Base-by-base conservation (phyloP, 2,888 invertebrate genomes). In the Hyposoter dolosus region DNA sequence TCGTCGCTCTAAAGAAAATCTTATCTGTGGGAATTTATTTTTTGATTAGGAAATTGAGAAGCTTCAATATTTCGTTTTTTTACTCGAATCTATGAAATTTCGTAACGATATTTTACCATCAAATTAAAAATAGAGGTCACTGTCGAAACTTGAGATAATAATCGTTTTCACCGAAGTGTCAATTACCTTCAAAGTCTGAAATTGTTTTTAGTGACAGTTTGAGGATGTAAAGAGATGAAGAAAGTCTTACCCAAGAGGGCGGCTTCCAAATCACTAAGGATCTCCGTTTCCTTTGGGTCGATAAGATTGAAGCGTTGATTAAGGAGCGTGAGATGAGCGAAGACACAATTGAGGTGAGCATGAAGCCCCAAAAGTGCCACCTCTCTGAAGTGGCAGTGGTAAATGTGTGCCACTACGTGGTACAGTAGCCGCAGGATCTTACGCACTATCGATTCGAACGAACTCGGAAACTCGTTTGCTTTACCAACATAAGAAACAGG, bases 361-460 rank as follows among this genome's bases (percentile, higher is more conserved):
- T 99, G 99, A 94, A 99, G 96, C 91, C 98, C 97, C 95, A 99
- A 96, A 94, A 98, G 96, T 94, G 98, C 97, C 92, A 99, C 97
- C 96, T 99, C 98, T 95, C 98, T 97, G 96, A 99, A 99, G 96
- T 99, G 99, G 95, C 98, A 97, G 94, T 98, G 98, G 96, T 99
- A 99, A 95, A 99, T 96, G 96, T 99, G 99, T 95, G 99, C 99
- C 96, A 99, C 96, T 95, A 99, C 99, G 95, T 99, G 99, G 96
- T 98, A 99, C 95, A 99, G 96, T 95, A 99, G 96, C 94, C 98
- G 97, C 95, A 98, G 96, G 95, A 99, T 98, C 96, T 99, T 99
- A 95, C 98, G 97, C 94, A 99, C 98, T 95, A 98, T 98, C 94
- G 97, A 96, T 95, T 98, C 98, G 95, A 99, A 99, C 94, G 97